Base-by-base conservation (phyloP, 2,888 invertebrate species). In the Lamellibrachia columna region DNA sequence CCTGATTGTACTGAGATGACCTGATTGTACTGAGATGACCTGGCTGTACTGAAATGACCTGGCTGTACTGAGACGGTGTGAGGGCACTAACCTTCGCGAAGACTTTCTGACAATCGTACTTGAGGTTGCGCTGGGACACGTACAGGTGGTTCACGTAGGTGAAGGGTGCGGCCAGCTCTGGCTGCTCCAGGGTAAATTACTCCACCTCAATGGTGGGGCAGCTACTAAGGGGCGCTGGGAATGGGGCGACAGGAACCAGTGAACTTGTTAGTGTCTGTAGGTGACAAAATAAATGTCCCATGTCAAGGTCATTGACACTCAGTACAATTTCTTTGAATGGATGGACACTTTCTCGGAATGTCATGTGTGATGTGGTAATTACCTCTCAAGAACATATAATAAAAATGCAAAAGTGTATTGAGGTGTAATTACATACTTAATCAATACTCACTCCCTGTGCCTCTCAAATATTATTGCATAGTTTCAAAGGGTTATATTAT, bases 81-180 rank as follows among this genome's bases (percentile, higher is more conserved):
- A 11, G 6, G 58, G 2, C 22, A 2, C 75, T 40, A 93, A 96
- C 97, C 96, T 99, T 97, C 0, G 98, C 98, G 95, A 99, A 99
- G 95, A 98, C 97, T 96, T 98, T 99, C 97, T 99, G 99, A 92
- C 98, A 98, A 96, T 99, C 99, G 94, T 98, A 99, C 96, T 98
- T 98, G 93, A 99, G 97, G 93, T 97, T 97, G 94, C 98, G 97
- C 0, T 99, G 99, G 96, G 99, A 98, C 28, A 99, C 98, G 96
- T 98, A 99, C 90, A 99, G 97, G 96, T 99, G 98, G 97, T 99
- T 99, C 53, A 98, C 97, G 97, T 98, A 99, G 53, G 97, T 98
- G 95, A 98, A 98, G 0, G 99, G 98, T 95, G 94, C 94, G 95
- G 94, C 92, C 93, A 95, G 93, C 92, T 94, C 94, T 0, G 95